phyloP scores from a whole-genome alignment of 2,113 vertebrate genomes.

The Osmerus mordax region DNA sequence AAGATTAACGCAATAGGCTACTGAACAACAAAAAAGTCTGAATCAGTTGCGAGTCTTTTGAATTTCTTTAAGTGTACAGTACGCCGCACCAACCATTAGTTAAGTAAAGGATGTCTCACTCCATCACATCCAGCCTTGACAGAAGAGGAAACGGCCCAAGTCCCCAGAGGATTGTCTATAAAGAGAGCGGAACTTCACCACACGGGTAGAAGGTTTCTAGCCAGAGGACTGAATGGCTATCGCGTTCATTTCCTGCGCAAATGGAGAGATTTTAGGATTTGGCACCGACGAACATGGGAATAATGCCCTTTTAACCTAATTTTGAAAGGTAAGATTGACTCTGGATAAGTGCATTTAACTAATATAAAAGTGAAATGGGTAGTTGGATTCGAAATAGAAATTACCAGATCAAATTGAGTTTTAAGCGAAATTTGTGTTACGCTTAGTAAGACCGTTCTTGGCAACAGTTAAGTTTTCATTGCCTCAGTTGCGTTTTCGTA shows the following conservation, averaged over 20 bases:
- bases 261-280: neutral
- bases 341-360: neutral
- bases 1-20: conserved; percentile 1
- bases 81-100: no score
- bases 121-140: conserved; percentile 2
- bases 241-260: neutral
- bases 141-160: conserved; percentile 9
- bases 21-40: neutral
- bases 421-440: no score
- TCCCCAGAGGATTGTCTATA: conserved; percentile 17
- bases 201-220: neutral
- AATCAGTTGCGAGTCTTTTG: neutral
- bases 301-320: neutral
- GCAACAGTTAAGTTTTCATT: no score
- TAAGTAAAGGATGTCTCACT: no score
- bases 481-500: no score
- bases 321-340: conserved; percentile 5
- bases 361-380: conserved; percentile 5
- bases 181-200: conserved; percentile 8
- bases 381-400: neutral
- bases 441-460: no score
- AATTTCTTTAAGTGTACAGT: neutral
- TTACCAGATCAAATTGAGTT: no score
- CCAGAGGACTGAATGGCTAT: neutral
- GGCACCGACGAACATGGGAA: neutral